phyloP scores from a whole-genome alignment of 2,888 invertebrate genomes.

The Muschampia plurimacula region DNA sequence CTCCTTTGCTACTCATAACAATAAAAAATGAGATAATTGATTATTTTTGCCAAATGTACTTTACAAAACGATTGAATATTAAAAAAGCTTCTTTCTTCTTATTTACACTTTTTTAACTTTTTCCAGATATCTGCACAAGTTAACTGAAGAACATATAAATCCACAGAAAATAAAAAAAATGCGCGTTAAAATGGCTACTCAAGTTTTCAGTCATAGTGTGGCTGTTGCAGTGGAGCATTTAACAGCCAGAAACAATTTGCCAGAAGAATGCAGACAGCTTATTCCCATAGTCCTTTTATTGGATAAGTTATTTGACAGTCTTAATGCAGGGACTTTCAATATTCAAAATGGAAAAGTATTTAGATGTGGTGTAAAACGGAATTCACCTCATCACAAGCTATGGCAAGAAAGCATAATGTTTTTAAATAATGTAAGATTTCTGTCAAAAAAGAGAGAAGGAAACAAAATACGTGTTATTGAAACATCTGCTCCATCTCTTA shows the following conservation, averaged over 20 bases:
- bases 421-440: constrained; percentile 25
- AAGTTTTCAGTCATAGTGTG: constrained; percentile 33
- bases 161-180: too few species aligned
- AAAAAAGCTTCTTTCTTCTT: too few species aligned
- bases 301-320: constrained; percentile 42
- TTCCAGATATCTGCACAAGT: too few species aligned
- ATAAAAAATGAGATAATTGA: too few species aligned
- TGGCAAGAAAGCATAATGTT: constrained; percentile 29
- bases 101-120: too few species aligned
- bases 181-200: background rate
- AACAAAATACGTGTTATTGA: background rate
- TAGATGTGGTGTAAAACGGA: constrained; percentile 35
- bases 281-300: constrained; percentile 34
- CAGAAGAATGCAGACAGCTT: constrained; percentile 38
- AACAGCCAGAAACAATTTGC: constrained; percentile 28
- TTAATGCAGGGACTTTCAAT: constrained; percentile 39
- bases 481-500: background rate
- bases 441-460: background rate
- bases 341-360: constrained; percentile 43
- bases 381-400: constrained; percentile 34
- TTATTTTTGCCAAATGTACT: too few species aligned
- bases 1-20: too few species aligned
- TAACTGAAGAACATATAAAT: too few species aligned
- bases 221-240: constrained; percentile 39
- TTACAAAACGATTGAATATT: too few species aligned